Base-by-base conservation (phyloP, 2,797 vertebrate genomes). In the Pagetopsis macropterus region DNA sequence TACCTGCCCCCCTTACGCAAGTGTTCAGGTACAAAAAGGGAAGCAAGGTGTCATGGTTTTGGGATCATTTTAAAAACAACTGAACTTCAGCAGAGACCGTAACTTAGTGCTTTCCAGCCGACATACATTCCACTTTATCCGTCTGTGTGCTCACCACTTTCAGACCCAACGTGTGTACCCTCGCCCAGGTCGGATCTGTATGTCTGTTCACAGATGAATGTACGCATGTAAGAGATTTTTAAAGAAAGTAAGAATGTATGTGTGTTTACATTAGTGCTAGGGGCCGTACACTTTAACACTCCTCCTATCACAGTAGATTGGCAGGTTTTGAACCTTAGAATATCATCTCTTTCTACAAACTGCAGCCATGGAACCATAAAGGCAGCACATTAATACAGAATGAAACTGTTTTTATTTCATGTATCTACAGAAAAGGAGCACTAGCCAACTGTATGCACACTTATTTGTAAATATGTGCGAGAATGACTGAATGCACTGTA, bases 391-490 rank as follows among this genome's bases (percentile, higher is more conserved):
- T 50, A 71, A 74, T 51, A 73, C 82, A 67, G 61, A 72, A 50
- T 37, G 14, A 27, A 74, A 70, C 48, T 2, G 56, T 87, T 89
- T 85, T 76, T 79, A 88, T 73, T 78, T 86, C 60, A 74, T 74
- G 75, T 81, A 85, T 75, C 75, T 37, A 74, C 78, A 81, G 73
- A 65, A 88, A 79, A 81, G 1, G 64, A 90, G 84, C 92, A 92
- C 89, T 88, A 83, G 86, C 85, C 88, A 85, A 91, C 75, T 90
- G 87, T 89, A 91, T 81, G 89, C 90, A 91, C 92, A 92, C 90
- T 75, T 59, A 44, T 87, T 87, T 93, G 91, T 91, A 92, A 90
- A 93, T 93, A 92, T 61, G 85, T 93, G 86, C 87, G 87, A 89
- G 81, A 84, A 87, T 79, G 81, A 66, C 41, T 91, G 88, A 93